Percentiles rank a stretch among this genome's conserved stretches.
These are phyloP conservation scores for Sebastiscus tertius DNA, from an alignment of 2,797 vertebrate genomes.

Conservation along the genomic window DNA sequence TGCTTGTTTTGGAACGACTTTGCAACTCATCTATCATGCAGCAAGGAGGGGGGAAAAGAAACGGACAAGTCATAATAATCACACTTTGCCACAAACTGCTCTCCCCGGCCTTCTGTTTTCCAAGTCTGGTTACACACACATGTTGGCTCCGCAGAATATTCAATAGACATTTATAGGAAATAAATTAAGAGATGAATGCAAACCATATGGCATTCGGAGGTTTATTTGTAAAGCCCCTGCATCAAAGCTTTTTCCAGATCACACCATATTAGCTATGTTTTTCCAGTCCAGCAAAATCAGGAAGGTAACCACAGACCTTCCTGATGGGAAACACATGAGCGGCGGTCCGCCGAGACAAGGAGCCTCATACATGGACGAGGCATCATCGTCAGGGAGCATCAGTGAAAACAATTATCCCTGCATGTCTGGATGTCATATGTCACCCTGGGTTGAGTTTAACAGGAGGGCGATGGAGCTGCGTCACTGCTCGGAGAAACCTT, in stretches of 20 bases:
- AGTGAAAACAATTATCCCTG: constrained; percentile 85
- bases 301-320: constrained; percentile 98
- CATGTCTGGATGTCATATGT: constrained; percentile 74
- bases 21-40: constrained; percentile 52
- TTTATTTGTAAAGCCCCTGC: constrained; percentile 98
- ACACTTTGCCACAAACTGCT: constrained; percentile 91
- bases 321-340: constrained; percentile 99
- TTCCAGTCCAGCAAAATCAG: constrained; percentile 99
- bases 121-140: constrained; percentile 91
- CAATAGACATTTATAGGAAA: constrained; percentile 99
- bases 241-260: constrained; percentile 99
- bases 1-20: constrained; percentile 69
- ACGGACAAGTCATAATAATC: constrained; percentile 89
- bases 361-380: constrained; percentile 85
- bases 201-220: constrained; percentile 98
- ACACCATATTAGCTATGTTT: constrained; percentile 99
- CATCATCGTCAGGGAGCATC: constrained; percentile 87
- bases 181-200: constrained; percentile 99
- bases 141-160: constrained; percentile 93
- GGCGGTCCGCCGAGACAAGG: constrained; percentile 73
- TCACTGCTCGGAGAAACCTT: constrained; percentile 45
- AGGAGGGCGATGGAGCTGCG: constrained; percentile 29
- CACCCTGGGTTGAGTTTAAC: constrained; percentile 59
- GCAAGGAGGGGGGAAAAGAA: constrained; percentile 42
- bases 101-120: constrained; percentile 86